Evolutionary conservation across 2,888 invertebrate species (phyloP).

Genomic region (Hoplodrina ambigua): DNA sequence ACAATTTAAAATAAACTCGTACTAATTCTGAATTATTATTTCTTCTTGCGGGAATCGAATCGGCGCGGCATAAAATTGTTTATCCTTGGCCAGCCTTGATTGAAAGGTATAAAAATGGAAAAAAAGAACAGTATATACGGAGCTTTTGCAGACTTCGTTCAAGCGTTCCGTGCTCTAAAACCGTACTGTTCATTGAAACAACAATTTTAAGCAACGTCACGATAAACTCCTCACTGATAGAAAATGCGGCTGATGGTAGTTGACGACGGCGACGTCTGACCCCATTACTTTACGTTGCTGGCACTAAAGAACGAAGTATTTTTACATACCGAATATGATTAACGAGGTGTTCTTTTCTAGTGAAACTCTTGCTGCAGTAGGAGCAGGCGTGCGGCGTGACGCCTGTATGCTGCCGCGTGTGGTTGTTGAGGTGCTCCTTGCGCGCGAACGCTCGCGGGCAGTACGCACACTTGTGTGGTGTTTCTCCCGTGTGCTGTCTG

Average conservation of each 20-base stretch:
- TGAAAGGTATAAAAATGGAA: slow-evolving; percentile 8
- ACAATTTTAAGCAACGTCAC: slow-evolving; percentile 10
- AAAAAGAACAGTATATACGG: slow-evolving; percentile 10
- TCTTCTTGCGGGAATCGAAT: slow-evolving; percentile 23
- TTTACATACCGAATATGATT: slow-evolving; percentile 89
- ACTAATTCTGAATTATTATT: slow-evolving; percentile 5
- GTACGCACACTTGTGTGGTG: slow-evolving; percentile 94
- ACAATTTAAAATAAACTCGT: not conserved
- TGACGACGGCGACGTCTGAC: not conserved
- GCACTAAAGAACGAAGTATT: not conserved
- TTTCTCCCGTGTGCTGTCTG: slow-evolving; percentile 95
- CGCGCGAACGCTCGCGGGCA: slow-evolving; percentile 91
- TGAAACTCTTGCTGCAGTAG: slow-evolving; percentile 93
- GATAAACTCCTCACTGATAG: not conserved
- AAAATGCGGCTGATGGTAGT: not conserved
- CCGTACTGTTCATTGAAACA: slow-evolving; percentile 12
- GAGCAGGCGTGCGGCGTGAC: slow-evolving; percentile 93
- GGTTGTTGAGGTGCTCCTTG: slow-evolving; percentile 97
- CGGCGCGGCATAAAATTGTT: slow-evolving; percentile 11
- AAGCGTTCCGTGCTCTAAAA: slow-evolving; percentile 42
- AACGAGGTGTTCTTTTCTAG: slow-evolving; percentile 93
- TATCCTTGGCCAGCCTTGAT: slow-evolving; percentile 28
- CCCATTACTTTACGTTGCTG: slow-evolving; percentile 2
- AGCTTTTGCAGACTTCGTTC: slow-evolving; percentile 50
- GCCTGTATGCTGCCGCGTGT: slow-evolving; percentile 94